Base-by-base conservation (phyloP, 2,888 invertebrate species). In the Coleophora flavipennella region DNA sequence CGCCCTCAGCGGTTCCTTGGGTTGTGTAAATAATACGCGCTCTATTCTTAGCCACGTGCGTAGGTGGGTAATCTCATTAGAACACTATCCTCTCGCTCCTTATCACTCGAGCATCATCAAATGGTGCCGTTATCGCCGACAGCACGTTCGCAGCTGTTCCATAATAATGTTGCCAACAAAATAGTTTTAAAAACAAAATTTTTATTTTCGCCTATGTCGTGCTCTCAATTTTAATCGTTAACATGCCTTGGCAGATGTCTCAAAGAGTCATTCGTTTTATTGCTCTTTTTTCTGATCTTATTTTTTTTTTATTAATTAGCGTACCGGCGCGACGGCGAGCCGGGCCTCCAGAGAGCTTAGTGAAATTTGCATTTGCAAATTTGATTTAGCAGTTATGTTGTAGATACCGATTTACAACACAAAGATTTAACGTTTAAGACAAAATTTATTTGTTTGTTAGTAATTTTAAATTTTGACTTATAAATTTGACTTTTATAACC, bases 241-340 rank as follows among this genome's bases (percentile, higher is more conserved):
- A 65, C 64, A 75, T 65, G 56, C 77, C 76, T 83, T 83, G 81
- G 83, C 83, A 81, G 71, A 67, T 71, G 70, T 67, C 64, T 73
- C 77, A 78, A 78, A 77, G 76, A 55, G 56, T 66, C 63, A 63
- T 63, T 65, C 63, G 56, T 65, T 79, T 79, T 80, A 77, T 77
- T 66, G 59, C 69, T 71, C 68, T 67, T 67, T 62, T 70, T 64
- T 56, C 62, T 62, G 57, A 63, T 66, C 72, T 72, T 59, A n/a
- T n/a, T n/a, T 62, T 64, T 53, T 59, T 59, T 68, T 66, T 72
- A 74, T 72, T 80, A 77, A 77, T 79, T 78, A 76, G 52, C 51
- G 53, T 49, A 2, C 10, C 29, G 8, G 2, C 29, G 11, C 29
- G 11, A 29, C 8, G 10, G 4, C 11, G 10, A 29, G 11, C 10